Evolutionary conservation across 2,888 invertebrate species (phyloP), one percentile per base, ranked within the genome.

Genomic region (Exocentrus adspersus): DNA sequence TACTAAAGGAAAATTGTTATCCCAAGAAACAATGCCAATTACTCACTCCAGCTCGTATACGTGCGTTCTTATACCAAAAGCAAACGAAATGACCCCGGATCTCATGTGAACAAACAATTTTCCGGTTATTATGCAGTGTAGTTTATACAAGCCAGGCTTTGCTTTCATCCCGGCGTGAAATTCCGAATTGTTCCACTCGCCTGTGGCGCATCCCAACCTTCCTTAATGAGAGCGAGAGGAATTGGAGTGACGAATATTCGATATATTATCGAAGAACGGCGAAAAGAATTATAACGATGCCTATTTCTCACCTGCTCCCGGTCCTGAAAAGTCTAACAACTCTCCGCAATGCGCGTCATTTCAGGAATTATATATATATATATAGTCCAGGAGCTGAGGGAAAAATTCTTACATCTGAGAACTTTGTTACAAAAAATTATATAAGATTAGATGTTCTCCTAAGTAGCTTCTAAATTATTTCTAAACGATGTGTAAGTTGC

Each of bases 241-340:
- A 50, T 6, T 3, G 30, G 6, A 37, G 17, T 52, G 52, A 52
- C 30, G 32, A 52, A 52, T 17, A 16, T 37, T 32, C 52, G 30
- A 28, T 30, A 17, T 17, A 17, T 52, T 52, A 52, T 52, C 37
- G 37, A 12, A n/a, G 52, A 37, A 52, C 20, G 17, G 32, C 19
- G 51, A 16, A 16, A 52, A 37, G 37, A 52, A 30, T 52, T 37
- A 52, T 52, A 52, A 52, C 32, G 37, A 6, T 52, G 6, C 19
- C 32, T 32, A 52, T 52, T 52, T 52, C 37, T 52, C 37, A 52
- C 52, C 52, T 52, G 37, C 52, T 32, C 19, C 17, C 52, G 3
- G 19, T 37, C 50, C 14, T 3, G 52, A 32, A 37, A 37, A 52
- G 37, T 19, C 52, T 10, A 37, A 32, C 17, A 37, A 19, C 21